Evolutionary conservation across 2,888 invertebrate species (phyloP).

Genomic region (Maniola hyperantus): DNA sequence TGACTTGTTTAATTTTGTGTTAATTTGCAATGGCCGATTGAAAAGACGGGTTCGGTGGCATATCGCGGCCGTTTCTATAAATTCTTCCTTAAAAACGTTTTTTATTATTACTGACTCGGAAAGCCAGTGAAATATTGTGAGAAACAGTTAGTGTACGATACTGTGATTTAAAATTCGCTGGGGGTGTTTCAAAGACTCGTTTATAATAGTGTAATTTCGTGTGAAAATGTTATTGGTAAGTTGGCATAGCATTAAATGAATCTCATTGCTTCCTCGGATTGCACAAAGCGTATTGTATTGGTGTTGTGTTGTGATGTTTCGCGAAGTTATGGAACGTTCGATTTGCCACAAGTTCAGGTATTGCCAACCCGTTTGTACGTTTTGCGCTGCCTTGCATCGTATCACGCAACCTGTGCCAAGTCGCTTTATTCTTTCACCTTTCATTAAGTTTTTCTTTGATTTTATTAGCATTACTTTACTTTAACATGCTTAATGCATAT

Average conservation of each 20-base stretch:
- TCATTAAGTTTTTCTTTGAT: constrained; percentile 5
- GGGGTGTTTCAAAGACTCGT: constrained; percentile 51
- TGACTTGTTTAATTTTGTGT: not conserved
- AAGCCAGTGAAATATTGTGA: constrained; percentile 51
- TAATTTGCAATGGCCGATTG: constrained; percentile 50
- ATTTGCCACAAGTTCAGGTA: constrained; percentile 16
- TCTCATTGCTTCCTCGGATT: constrained; percentile 36
- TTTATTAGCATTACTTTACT: constrained; percentile 9
- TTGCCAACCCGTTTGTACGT: constrained; percentile 40
- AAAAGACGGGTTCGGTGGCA: constrained; percentile 45
- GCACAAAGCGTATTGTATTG: constrained; percentile 40
- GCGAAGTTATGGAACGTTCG: constrained; percentile 31
- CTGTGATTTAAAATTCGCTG: constrained; percentile 55
- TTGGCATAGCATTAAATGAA: constrained; percentile 44
- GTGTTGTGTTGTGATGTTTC: constrained; percentile 25
- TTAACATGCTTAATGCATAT: not conserved
- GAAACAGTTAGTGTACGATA: constrained; percentile 43
- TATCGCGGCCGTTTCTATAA: constrained; percentile 46
- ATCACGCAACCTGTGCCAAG: constrained; percentile 43
- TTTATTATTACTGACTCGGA: constrained; percentile 44
- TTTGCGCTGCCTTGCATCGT: constrained; percentile 33
- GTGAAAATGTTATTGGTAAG: constrained; percentile 70
- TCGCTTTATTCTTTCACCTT: constrained; percentile 34
- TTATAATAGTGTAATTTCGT: constrained; percentile 52
- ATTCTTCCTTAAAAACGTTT: constrained; percentile 46